These are phyloP conservation scores for Scortum barcoo DNA, from an alignment of 2,113 vertebrate genomes.

Conservation along the genomic window DNA sequence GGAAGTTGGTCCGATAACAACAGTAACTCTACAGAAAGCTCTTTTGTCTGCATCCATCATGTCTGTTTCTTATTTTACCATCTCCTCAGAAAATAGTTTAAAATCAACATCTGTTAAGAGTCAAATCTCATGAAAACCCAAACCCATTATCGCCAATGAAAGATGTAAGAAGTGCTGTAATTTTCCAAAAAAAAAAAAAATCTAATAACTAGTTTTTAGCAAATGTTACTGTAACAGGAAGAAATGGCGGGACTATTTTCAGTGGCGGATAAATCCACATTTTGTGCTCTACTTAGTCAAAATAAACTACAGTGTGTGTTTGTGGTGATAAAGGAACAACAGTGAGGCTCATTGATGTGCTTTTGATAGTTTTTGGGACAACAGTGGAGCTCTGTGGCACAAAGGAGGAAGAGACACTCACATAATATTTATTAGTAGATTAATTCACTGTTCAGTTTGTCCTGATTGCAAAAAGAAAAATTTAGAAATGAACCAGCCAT, in stretches of 20 bases:
- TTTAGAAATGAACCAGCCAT: neutral
- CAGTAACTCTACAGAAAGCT: slow-evolving; percentile 22
- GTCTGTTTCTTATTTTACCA: neutral
- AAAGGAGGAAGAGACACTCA: too few relatives aligned
- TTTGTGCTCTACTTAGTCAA: neutral
- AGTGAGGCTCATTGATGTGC: too few relatives aligned
- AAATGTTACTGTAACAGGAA: too few relatives aligned
- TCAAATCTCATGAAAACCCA: neutral
- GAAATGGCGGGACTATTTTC: neutral
- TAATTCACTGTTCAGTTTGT: neutral
- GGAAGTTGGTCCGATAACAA: slow-evolving; percentile 15
- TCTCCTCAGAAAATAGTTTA: neutral
- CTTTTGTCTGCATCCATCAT: neutral
- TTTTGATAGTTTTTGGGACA: too few relatives aligned
- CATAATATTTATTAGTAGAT: neutral
- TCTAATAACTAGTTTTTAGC: too few relatives aligned
- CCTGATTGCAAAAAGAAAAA: neutral
- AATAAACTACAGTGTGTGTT: neutral
- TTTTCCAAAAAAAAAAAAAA: too few relatives aligned
- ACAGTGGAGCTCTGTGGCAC: too few relatives aligned
- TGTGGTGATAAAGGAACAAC: neutral
- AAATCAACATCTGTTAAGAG: neutral
- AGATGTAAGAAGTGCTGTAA: too few relatives aligned
- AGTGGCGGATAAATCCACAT: neutral
- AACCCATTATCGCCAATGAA: neutral